A percentile compares a stretch with the other conserved stretches of the same genome.
Evolutionary conservation across 2,113 vertebrate genomes (phyloP).

Genomic region (Rattus rattus): DNA sequence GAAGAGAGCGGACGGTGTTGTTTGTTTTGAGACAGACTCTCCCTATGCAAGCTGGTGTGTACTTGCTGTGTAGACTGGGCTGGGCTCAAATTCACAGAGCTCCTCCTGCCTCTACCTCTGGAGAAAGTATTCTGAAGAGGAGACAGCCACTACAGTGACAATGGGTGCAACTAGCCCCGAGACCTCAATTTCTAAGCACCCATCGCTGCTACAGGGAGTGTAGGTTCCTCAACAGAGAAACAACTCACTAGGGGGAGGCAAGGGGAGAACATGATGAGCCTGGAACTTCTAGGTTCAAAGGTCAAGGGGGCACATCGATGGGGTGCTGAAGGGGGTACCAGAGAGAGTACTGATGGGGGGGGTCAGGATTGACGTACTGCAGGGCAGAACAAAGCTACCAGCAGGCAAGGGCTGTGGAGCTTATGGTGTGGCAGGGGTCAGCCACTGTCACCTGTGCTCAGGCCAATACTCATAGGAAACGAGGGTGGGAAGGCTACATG

Average conservation of each 20-base stretch:
- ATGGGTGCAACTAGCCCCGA: not conserved
- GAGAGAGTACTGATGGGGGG: not conserved
- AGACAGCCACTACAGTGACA: not conserved
- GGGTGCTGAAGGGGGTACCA: not conserved
- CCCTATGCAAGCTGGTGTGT: not conserved
- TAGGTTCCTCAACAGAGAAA: not conserved
- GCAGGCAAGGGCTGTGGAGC: not conserved
- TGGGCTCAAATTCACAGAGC: not conserved
- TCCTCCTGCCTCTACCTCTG: not conserved
- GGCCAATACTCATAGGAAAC: not conserved
- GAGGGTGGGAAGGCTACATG: not conserved
- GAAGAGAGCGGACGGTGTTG: not conserved
- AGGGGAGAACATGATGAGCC: not conserved
- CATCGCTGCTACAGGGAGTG: not conserved
- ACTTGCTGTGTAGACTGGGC: not conserved
- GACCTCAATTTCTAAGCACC: not conserved
- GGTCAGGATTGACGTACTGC: too few species aligned
- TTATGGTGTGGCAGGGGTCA: not conserved
- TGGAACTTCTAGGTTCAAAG: not conserved
- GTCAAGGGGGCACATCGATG: not conserved
- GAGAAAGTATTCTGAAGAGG: not conserved
- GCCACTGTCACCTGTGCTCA: not conserved
- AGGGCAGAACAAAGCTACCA: not conserved
- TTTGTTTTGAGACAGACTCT: not conserved
- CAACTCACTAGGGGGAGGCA: not conserved